These are phyloP conservation scores for Ormyrus nitidulus DNA, from an alignment of 2,888 invertebrate genomes.

Conservation along the genomic window DNA sequence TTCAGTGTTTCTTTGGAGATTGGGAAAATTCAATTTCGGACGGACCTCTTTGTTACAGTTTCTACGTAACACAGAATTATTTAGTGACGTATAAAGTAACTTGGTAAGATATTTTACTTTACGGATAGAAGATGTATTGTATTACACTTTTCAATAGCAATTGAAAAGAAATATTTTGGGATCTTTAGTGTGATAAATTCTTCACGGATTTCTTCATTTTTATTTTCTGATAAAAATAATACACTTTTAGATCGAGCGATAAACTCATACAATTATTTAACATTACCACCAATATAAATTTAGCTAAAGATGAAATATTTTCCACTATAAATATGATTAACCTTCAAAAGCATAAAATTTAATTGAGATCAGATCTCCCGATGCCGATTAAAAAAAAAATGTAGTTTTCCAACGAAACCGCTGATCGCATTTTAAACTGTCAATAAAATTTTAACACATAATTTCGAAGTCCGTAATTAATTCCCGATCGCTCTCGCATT, in stretches of 20 bases:
- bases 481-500: slow-evolving; percentile 15
- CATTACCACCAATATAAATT: too few relatives aligned
- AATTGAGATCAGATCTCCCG: background rate
- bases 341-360: background rate
- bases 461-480: slow-evolving; percentile 35
- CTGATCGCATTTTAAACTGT: slow-evolving; percentile 23
- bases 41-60: background rate
- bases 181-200: too few relatives aligned
- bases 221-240: too few relatives aligned
- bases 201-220: too few relatives aligned
- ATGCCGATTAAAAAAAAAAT: slow-evolving; percentile 14
- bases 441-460: slow-evolving; percentile 47
- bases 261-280: too few relatives aligned
- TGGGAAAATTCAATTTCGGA: slow-evolving; percentile 24
- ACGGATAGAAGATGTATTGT: background rate
- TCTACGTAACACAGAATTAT: too few relatives aligned
- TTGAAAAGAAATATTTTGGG: too few relatives aligned
- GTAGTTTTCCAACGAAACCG: slow-evolving; percentile 16
- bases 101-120: background rate
- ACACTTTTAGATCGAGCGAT: too few relatives aligned
- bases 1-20: background rate
- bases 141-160: too few relatives aligned
- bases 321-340: background rate
- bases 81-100: too few relatives aligned
- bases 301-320: too few relatives aligned